phyloP scores from a whole-genome alignment of 2,888 invertebrate genomes.

The Merodon equestris region DNA sequence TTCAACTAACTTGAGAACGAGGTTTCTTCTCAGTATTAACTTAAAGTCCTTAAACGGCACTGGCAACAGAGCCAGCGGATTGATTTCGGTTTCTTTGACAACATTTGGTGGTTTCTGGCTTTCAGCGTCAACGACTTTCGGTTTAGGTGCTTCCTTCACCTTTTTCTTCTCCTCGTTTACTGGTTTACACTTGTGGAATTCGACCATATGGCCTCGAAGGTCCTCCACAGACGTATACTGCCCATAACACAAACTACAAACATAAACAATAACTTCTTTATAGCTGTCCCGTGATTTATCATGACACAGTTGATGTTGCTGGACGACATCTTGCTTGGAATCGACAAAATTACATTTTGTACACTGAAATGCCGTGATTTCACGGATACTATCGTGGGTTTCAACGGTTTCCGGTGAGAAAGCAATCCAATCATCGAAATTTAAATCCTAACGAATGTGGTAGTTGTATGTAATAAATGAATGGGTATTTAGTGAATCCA shows the following conservation, averaged over 20 bases:
- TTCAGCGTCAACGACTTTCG: background rate
- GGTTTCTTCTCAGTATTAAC: conserved; percentile 72
- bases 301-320: conserved; percentile 53
- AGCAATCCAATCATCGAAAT: conserved; percentile 54
- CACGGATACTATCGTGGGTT: conserved; percentile 32
- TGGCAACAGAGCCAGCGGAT: conserved; percentile 71
- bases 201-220: conserved; percentile 76
- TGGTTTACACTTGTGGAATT: conserved; percentile 73
- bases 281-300: conserved; percentile 23
- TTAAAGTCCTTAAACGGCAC: conserved; percentile 77
- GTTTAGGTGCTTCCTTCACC: conserved; percentile 18
- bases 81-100: conserved; percentile 30
- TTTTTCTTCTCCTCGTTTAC: conserved; percentile 46
- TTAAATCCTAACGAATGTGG: conserved; percentile 51
- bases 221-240: conserved; percentile 73
- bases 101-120: conserved; percentile 6
- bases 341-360: conserved; percentile 63
- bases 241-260: conserved; percentile 73
- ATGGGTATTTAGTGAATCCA: no score
- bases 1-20: conserved; percentile 71
- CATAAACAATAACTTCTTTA: conserved; percentile 51
- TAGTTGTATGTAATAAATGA: no score
- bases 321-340: conserved; percentile 39
- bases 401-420: conserved; percentile 55
- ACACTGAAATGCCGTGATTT: conserved; percentile 66